Percentiles rank a stretch among this genome's conserved stretches.
phyloP scores from a whole-genome alignment of 2,797 vertebrate genomes.

The Gambelia wislizenii region DNA sequence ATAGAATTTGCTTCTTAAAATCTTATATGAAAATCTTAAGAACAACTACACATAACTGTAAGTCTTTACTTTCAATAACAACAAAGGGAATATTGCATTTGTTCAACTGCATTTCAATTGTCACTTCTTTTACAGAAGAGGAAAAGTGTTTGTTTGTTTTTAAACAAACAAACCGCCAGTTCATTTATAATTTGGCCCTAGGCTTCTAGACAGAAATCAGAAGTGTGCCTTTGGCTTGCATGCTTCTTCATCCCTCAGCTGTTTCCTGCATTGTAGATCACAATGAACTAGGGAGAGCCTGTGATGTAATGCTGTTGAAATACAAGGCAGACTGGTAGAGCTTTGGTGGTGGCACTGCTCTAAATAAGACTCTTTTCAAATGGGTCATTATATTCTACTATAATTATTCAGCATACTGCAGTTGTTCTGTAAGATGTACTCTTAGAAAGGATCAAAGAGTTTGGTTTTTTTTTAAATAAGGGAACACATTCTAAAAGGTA shows the following conservation, averaged over 20 bases:
- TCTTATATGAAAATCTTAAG: neutral
- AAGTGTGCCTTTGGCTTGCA: neutral
- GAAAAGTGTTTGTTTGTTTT: neutral
- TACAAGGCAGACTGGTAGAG: constrained; percentile 26
- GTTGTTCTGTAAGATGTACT: neutral
- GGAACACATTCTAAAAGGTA: neutral
- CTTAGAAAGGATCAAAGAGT: neutral
- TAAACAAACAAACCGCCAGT: neutral
- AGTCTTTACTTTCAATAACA: neutral
- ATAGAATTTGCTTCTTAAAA: neutral
- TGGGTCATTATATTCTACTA: neutral
- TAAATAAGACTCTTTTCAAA: constrained; percentile 23
- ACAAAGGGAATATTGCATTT: neutral
- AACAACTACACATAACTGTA: neutral
- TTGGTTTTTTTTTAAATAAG: neutral
- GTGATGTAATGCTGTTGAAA: neutral
- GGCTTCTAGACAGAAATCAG: neutral
- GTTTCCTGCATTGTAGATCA: neutral
- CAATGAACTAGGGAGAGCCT: neutral
- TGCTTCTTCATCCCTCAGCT: neutral
- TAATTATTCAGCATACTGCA: constrained; percentile 5
- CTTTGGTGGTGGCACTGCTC: constrained; percentile 1
- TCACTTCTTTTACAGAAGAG: neutral
- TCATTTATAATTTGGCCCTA: neutral
- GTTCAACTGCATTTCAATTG: neutral